phyloP scores from a whole-genome alignment of 2,797 vertebrate species.

The Alcedo quadribrachys region DNA sequence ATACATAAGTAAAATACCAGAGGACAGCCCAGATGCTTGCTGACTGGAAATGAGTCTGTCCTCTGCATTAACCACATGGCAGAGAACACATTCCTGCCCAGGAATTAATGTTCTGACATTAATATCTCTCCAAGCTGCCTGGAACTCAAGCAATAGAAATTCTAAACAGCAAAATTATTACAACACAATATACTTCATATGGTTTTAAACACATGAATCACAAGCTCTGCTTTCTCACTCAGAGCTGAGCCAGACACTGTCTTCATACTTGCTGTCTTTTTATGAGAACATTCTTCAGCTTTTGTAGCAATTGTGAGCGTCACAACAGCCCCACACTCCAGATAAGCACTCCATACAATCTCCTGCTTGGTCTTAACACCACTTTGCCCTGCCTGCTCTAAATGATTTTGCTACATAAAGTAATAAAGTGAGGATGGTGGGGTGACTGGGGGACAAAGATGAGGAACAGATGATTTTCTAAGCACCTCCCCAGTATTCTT shows the following conservation, averaged over 20 bases:
- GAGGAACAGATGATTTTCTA: conserved; percentile 3
- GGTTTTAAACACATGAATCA: background rate
- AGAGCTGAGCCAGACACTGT: background rate
- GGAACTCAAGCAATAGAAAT: conserved; percentile 6
- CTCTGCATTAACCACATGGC: background rate
- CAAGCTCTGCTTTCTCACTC: background rate
- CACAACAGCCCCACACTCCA: background rate
- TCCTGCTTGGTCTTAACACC: background rate
- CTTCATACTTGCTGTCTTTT: background rate
- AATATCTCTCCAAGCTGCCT: conserved; percentile 4
- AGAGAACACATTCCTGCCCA: background rate
- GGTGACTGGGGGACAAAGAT: background rate
- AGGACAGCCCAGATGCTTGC: conserved; percentile 31
- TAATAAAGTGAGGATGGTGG: background rate
- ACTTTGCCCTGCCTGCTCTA: background rate
- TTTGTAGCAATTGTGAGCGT: background rate
- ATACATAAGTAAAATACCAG: conserved; percentile 39
- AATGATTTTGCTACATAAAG: background rate
- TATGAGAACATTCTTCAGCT: conserved; percentile 28
- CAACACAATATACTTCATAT: conserved; percentile 9
- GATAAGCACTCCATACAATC: background rate
- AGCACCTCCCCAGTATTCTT: background rate
- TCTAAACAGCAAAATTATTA: background rate
- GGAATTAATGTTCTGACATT: too few relatives aligned
- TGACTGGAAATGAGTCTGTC: conserved; percentile 44